These are phyloP conservation scores for Motacilla alba DNA, from an alignment of 2,113 vertebrate genomes.

Conservation along the genomic window DNA sequence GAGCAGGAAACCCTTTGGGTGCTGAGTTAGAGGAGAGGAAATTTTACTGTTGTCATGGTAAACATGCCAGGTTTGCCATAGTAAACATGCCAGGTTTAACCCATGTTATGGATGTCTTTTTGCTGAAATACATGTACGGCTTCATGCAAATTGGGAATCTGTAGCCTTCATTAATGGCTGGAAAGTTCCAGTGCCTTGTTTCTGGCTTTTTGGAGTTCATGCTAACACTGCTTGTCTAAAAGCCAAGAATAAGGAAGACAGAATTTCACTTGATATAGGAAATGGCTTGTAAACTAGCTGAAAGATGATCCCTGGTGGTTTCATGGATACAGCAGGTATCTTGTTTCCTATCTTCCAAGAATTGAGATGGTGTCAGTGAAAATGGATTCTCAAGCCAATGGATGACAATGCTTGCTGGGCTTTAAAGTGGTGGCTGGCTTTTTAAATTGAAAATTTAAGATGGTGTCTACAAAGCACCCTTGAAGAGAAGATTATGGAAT, in stretches of 20 bases:
- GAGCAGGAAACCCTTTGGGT: not conserved
- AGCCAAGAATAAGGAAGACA: not conserved
- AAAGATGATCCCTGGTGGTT: conserved; percentile 19
- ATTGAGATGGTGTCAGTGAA: not conserved
- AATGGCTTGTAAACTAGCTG: not conserved
- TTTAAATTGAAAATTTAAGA: not conserved
- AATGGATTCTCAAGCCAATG: not conserved
- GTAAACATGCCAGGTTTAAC: not conserved
- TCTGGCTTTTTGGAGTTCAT: not conserved
- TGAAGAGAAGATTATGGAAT: not conserved
- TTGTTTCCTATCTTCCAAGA: conserved; percentile 1
- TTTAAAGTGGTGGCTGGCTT: not conserved
- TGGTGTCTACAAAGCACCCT: not conserved
- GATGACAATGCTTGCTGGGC: not conserved
- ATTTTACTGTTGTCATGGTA: not conserved
- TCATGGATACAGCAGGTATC: not conserved
- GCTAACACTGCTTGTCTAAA: not conserved
- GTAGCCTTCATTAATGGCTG: not conserved
- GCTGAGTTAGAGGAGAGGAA: not conserved
- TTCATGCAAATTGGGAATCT: not conserved
- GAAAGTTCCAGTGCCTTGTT: not conserved
- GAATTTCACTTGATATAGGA: conserved; percentile 36
- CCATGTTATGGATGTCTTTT: not conserved
- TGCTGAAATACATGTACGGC: not conserved
- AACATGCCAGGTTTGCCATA: not conserved